Percentiles rank a stretch among this genome's conserved stretches.
Conservation (phyloP, 1,140 invertebrate species). For the Bombus haemorrhoidalis region DNA sequence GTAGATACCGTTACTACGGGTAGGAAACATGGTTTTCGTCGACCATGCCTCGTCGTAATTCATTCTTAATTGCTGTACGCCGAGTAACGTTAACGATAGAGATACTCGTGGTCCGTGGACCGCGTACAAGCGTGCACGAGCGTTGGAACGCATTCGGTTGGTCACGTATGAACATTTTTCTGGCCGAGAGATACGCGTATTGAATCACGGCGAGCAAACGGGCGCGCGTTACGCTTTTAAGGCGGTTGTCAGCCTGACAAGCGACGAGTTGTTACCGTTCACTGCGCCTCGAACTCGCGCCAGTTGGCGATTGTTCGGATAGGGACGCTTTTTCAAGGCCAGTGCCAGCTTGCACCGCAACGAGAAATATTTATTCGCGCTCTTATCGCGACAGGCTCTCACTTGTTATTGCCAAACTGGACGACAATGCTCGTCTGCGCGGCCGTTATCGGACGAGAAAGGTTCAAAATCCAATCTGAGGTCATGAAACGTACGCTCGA, state of each 20-base stretch:
- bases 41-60: slow-evolving; percentile 12
- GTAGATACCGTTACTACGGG: slow-evolving; percentile 57
- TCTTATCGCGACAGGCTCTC: slow-evolving; percentile 43
- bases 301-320: slow-evolving; percentile 25
- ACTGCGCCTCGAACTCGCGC: slow-evolving; percentile 32
- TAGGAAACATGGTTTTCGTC: slow-evolving; percentile 35
- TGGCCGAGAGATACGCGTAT: not conserved
- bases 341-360: not conserved
- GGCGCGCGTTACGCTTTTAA: slow-evolving; percentile 40
- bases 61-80: slow-evolving; percentile 41
- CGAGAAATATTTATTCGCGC: slow-evolving; percentile 64
- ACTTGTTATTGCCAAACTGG: slow-evolving; percentile 47
- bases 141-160: not conserved
- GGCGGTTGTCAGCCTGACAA: slow-evolving; percentile 27
- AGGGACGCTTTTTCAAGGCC: slow-evolving; percentile 45
- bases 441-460: slow-evolving; percentile 66
- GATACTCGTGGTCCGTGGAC: not conserved
- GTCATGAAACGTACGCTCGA: slow-evolving; percentile 20
- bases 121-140: not conserved
- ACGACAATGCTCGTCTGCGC: slow-evolving; percentile 13
- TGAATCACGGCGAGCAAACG: not conserved
- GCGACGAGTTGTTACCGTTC: slow-evolving; percentile 48
- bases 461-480: slow-evolving; percentile 78
- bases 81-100: not conserved
- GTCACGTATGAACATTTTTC: slow-evolving; percentile 2